Conservation (phyloP, 2,888 invertebrate genomes). For the Cancer borealis region DNA sequence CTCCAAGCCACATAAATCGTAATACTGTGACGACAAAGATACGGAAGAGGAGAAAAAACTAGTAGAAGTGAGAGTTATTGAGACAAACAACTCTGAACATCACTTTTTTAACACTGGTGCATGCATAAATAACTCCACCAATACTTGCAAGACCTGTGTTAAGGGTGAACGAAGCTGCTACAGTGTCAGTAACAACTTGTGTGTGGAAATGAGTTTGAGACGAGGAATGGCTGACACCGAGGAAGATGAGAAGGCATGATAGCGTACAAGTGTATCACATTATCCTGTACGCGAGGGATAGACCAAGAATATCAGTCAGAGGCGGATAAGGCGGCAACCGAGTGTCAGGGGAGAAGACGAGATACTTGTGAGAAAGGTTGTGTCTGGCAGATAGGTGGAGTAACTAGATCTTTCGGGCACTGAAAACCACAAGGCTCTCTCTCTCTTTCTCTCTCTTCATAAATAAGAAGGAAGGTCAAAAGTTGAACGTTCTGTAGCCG, state of each 20-base stretch:
- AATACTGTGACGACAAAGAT: too few species aligned
- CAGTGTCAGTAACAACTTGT: neutral
- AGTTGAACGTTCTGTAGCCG: constrained; percentile 23
- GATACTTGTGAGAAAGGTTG: neutral
- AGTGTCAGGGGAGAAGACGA: neutral
- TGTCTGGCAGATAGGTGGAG: constrained; percentile 33
- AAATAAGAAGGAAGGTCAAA: constrained; percentile 17
- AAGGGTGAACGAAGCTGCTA: too few species aligned
- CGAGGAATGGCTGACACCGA: neutral
- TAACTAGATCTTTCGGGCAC: constrained; percentile 16
- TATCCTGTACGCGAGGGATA: neutral
- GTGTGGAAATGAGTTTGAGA: neutral
- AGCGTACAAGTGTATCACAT: neutral
- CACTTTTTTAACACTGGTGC: too few species aligned
- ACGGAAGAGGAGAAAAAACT: too few species aligned
- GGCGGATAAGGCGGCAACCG: neutral
- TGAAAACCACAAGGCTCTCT: neutral
- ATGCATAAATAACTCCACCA: too few species aligned
- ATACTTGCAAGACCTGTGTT: too few species aligned
- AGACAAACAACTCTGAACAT: neutral
- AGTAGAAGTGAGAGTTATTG: neutral
- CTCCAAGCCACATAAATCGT: too few species aligned
- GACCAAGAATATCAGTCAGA: neutral
- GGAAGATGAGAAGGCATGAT: neutral
- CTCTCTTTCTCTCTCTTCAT: constrained; percentile 17